Base-by-base conservation (phyloP, 1,140 invertebrate species). In the Sitophilus oryzae region DNA sequence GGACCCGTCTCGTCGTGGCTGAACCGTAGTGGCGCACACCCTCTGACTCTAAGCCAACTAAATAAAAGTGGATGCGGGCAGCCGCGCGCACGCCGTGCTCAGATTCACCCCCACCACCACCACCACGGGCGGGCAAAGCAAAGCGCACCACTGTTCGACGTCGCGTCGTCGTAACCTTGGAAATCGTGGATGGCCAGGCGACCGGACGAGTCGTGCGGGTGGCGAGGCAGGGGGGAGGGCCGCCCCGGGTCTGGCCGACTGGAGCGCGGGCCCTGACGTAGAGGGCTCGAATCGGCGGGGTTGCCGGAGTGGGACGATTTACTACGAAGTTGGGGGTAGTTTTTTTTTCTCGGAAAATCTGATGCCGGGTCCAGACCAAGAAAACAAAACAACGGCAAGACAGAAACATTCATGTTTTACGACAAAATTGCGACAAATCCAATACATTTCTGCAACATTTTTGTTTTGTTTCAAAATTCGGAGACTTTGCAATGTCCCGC, bases 31-130 rank as follows among this genome's bases (percentile, higher is more conserved):
- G 68, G 67, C 67, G 65, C 66, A 63, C 69, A 70, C 69, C 69
- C 69, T 71, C 62, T 60, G 64, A 66, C 58, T 61, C n/a, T n/a
- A n/a, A n/a, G n/a, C n/a, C n/a, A 66, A 71, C 69, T 71, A 70
- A 70, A 66, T 71, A 53, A 59, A 63, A 71, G 61, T 69, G 65
- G 64, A 37, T 50, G n/a, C 56, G 52, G 59, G 66, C n/a, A n/a
- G n/a, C 66, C 66, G 63, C 67, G 69, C 69, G 69, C 69, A 69
- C 62, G 63, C 65, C 59, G 61, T 61, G 68, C 68, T 70, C 59
- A 67, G 65, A 66, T 62, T 71, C n/a, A n/a, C n/a, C n/a, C n/a
- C n/a, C n/a, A 65, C 69, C 66, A 67, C 68, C 67, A 67, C 66
- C 66, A 71, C 68, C 59, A 64, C 65, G 52, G 58, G 47, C n/a